Evolutionary conservation across 2,797 vertebrate genomes (phyloP), one percentile per base, ranked within the genome.

Genomic region (Austrolebias charrua): DNA sequence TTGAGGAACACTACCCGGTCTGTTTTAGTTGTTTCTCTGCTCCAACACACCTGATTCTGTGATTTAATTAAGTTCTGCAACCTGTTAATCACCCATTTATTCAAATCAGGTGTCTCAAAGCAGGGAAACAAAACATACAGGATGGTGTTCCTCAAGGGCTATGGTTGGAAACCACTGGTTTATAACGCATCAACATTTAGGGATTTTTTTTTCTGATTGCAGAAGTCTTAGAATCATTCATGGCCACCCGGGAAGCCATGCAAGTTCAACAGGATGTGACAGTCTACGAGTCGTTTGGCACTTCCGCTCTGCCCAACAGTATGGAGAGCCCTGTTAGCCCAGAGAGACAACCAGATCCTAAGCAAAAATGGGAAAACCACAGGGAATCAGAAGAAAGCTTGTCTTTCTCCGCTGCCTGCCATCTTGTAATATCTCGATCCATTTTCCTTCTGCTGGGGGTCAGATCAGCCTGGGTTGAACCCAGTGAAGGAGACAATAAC

Each of bases 191-290:
- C 19, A 51, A 28, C 35, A 38, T 38, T 38, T 38, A 10, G 35
- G 35, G 35, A 38, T 10, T 53, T 54, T 47, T n/a, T 19, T 1
- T 4, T 63, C 6, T 63, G 42, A 24, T 15, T 24, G 18, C 84
- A 94, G 93, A 94, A 73, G 92, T 94, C 49, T 73, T 94, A 16
- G 93, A 94, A 71, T 94, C 93, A 52, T 94, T 94, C 75, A 90
- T 94, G 85, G 92, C 93, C 59, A 93, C 93, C 0, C 87, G 93
- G 12, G 93, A 94, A 68, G 93, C 93, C 58, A 93, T 94, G 92
- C 92, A 94, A 59, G 86, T 93, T 4, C 93, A 93, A 73, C 92
- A 94, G 83, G 92, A 91, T 2, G 92, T 93, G 80, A 94, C 92
- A 0, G 92, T 94, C 55, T 94, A 94, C 7, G 93, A 94, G 83